Percentiles rank a stretch among this genome's conserved stretches.
Conservation (phyloP, 2,888 invertebrate species). For the Ferrisia virgata region DNA sequence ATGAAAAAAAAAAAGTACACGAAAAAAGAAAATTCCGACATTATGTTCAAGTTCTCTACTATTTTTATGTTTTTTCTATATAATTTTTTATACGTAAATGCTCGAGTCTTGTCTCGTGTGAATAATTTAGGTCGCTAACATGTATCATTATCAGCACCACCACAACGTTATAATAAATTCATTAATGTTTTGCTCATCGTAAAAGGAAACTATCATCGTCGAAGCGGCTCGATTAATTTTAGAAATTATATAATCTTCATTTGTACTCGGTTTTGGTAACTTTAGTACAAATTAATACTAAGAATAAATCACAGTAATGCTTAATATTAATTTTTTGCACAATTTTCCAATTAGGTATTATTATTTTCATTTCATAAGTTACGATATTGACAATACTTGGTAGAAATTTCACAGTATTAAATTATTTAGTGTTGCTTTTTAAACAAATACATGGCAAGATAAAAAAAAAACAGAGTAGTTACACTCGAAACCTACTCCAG, state of each 20-base stretch:
- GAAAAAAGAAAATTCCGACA: neutral
- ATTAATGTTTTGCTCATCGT: too few species aligned
- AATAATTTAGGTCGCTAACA: too few species aligned
- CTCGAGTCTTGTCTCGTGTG: too few species aligned
- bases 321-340: neutral
- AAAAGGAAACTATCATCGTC: neutral
- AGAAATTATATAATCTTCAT: conserved; percentile 4
- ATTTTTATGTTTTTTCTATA: neutral
- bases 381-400: neutral
- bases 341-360: neutral
- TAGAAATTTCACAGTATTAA: neutral
- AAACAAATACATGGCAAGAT: too few species aligned
- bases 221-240: neutral
- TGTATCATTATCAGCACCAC: too few species aligned
- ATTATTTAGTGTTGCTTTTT: too few species aligned
- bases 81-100: too few species aligned
- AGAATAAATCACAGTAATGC: conserved; percentile 36
- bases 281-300: conserved; percentile 28
- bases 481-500: too few species aligned
- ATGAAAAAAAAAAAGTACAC: neutral
- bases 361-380: neutral
- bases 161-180: too few species aligned
- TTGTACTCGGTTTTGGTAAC: conserved; percentile 39
- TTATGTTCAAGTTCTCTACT: neutral
- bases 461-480: too few species aligned